These are phyloP conservation scores for Cephus pulcher DNA, from an alignment of 2,888 invertebrate genomes.

Conservation along the genomic window DNA sequence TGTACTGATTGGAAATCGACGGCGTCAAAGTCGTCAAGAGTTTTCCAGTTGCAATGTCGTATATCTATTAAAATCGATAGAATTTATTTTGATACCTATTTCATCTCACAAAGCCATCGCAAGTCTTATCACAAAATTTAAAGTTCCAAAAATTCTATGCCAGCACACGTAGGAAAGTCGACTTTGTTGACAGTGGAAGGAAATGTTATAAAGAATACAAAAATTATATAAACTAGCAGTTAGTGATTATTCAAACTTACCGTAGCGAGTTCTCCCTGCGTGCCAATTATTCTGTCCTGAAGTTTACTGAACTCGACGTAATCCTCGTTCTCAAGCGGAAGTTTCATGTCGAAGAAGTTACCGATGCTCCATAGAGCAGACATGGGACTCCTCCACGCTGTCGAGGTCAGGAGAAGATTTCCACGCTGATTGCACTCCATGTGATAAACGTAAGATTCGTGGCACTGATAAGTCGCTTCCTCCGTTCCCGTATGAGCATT, in stretches of 20 bases:
- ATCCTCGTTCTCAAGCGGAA: conserved; percentile 83
- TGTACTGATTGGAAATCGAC: conserved; percentile 90
- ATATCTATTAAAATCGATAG: conserved; percentile 72
- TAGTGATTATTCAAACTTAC: conserved; percentile 64
- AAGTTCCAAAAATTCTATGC: not conserved
- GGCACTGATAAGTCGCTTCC: conserved; percentile 83
- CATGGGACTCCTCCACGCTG: conserved; percentile 86
- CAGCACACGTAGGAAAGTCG: not conserved
- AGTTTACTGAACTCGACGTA: conserved; percentile 93
- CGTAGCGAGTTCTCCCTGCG: conserved; percentile 84
- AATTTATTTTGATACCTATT: not conserved
- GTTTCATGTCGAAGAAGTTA: conserved; percentile 59
- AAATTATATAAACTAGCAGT: not conserved
- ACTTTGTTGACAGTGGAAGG: not conserved
- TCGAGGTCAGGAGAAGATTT: conserved; percentile 84
- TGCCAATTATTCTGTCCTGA: conserved; percentile 91
- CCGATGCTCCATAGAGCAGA: conserved; percentile 84
- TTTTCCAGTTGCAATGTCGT: conserved; percentile 86
- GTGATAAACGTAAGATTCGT: conserved; percentile 88
- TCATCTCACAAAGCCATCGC: not conserved
- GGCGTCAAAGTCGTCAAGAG: conserved; percentile 81
- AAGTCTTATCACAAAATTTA: not conserved
- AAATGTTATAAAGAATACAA: not conserved
- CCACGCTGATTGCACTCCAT: conserved; percentile 79
- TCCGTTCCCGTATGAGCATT: conserved; percentile 87